phyloP scores from a whole-genome alignment of 2,888 invertebrate species.

The Drosophila siamana region DNA sequence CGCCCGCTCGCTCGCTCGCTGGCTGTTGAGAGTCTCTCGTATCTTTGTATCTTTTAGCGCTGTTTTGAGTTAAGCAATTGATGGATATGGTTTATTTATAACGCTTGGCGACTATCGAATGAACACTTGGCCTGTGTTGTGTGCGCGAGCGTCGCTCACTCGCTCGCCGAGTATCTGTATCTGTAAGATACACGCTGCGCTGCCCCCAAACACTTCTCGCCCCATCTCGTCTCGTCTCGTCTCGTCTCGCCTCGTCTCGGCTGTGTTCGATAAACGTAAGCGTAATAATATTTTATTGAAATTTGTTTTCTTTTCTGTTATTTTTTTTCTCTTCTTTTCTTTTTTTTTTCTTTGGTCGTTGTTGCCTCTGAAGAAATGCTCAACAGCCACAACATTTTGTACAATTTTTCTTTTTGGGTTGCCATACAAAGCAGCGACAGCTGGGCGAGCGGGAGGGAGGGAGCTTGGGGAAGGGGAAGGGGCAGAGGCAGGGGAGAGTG shows the following conservation, averaged over 20 bases:
- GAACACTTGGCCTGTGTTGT: conserved; percentile 70
- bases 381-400: conserved; percentile 49
- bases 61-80: conserved; percentile 84
- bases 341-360: conserved; percentile 29
- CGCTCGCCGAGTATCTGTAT: conserved; percentile 51
- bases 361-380: conserved; percentile 43
- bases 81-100: conserved; percentile 85
- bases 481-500: background rate
- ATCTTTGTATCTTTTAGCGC: conserved; percentile 81
- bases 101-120: conserved; percentile 80
- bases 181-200: conserved; percentile 72
- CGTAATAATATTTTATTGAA: conserved; percentile 85
- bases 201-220: background rate
- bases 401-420: conserved; percentile 62
- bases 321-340: conserved; percentile 33
- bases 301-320: conserved; percentile 73
- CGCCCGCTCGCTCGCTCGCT: conserved; percentile 28
- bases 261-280: conserved; percentile 81
- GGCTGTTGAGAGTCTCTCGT: conserved; percentile 52
- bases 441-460: background rate
- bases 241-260: conserved; percentile 1
- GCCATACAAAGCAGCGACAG: conserved; percentile 41
- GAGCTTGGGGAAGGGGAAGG: too few species aligned
- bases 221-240: background rate
- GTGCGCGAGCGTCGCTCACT: conserved; percentile 34